These are phyloP conservation scores for Haliclona indistincta DNA, from an alignment of 37 sponge, comb jelly and placozoan genomes.

Conservation along the genomic window DNA sequence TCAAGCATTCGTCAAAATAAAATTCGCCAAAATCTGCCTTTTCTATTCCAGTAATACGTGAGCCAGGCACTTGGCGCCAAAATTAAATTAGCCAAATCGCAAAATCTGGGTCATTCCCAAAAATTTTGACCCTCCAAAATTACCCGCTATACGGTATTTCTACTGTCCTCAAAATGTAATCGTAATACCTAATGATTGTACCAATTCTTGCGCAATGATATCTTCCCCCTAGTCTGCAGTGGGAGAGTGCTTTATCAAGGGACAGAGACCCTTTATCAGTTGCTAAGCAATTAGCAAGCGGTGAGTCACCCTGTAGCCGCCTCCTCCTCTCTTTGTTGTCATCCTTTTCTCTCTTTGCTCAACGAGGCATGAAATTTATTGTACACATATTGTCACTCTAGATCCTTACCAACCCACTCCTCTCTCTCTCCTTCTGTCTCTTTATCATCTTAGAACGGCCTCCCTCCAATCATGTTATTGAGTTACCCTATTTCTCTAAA, in stretches of 20 bases:
- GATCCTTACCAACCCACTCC: neutral
- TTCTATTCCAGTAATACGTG: too few relatives aligned
- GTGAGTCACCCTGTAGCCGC: neutral
- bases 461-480: conserved; percentile 13
- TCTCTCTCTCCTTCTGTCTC: neutral
- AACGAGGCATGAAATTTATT: neutral
- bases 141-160: too few relatives aligned
- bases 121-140: too few relatives aligned
- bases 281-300: neutral
- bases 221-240: too few relatives aligned
- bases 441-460: neutral
- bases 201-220: too few relatives aligned
- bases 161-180: too few relatives aligned
- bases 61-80: too few relatives aligned
- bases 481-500: conserved; percentile 58
- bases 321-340: neutral
- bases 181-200: too few relatives aligned
- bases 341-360: neutral
- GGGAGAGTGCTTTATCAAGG: neutral
- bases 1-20: too few relatives aligned
- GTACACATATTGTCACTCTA: neutral
- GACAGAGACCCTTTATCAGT: neutral
- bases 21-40: too few relatives aligned
- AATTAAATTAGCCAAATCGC: too few relatives aligned
- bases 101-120: too few relatives aligned